Base-by-base conservation (phyloP, 2,797 vertebrate genomes). In the Gymnoscopelus braueri region DNA sequence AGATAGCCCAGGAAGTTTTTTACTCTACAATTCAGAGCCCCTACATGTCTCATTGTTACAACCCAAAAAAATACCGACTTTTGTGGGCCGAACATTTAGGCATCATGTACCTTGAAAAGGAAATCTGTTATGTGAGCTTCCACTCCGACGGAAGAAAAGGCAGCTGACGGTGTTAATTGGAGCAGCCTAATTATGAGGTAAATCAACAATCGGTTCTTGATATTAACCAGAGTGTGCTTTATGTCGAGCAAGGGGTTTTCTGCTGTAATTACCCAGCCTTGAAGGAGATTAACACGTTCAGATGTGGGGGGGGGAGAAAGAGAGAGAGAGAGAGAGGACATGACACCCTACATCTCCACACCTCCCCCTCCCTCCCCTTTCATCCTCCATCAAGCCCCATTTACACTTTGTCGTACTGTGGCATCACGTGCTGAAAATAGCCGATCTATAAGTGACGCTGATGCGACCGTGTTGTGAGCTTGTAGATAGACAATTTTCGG, bases 201-300 rank as follows among this genome's bases (percentile, higher is more conserved):
- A 89, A 85, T 89, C 76, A 82, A 81, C 76, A 79, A 73, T 78
- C 44, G 3, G 59, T 47, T 58, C 76, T 60, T 51, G 64, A 53
- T 83, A 83, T 82, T 85, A 86, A 69, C 71, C 69, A 57, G 75
- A 55, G 54, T 67, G 63, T 11, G 55, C 72, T 83, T 85, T 86
- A 70, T 86, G 65, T 86, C 75, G 69, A 76, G 68, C 60, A 60
- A 68, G 69, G 19, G 55, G 48, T 71, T 79, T 76, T 73, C 67
- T 75, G 48, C 73, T 79, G 76, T 89, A 88, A 88, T 91, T 90
- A 85, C 68, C 79, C 72, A 84, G 82, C 84, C 85, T 80, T 87
- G 78, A 89, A 87, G 80, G 82, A 85, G 78, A 88, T 90, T 83
- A 88, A 73, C 77, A 65, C 73, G 75, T 73, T 86, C 62, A 29